phyloP scores from a whole-genome alignment of 2,888 invertebrate species.

The Papilio protenor region DNA sequence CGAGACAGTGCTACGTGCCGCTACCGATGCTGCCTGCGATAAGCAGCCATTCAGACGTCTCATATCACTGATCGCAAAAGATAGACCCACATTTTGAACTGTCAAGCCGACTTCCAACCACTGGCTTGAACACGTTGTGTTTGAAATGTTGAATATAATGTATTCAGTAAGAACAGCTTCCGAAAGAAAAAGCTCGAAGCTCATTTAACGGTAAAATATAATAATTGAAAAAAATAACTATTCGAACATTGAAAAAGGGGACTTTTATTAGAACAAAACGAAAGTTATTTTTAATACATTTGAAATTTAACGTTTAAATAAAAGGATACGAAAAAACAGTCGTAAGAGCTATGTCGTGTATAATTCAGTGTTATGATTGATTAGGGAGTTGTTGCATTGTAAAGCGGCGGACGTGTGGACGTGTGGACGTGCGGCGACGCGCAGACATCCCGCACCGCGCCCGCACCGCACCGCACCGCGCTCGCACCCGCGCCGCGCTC shows the following conservation, averaged over 20 bases:
- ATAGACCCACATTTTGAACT: constrained; percentile 8
- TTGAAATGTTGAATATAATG: background rate
- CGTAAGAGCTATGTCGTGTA: background rate
- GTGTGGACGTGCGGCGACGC: constrained; percentile 54
- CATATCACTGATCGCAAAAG: constrained; percentile 14
- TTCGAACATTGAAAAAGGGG: background rate
- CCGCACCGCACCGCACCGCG: constrained; percentile 45
- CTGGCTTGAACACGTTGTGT: background rate
- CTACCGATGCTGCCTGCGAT: constrained; percentile 22
- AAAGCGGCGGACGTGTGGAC: constrained; percentile 55
- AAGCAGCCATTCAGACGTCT: constrained; percentile 17
- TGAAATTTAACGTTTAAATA: constrained; percentile 17
- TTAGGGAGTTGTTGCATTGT: constrained; percentile 66
- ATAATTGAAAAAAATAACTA: background rate
- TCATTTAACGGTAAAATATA: background rate
- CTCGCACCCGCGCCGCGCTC: constrained; percentile 63
- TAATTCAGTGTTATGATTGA: constrained; percentile 54
- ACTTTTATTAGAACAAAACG: background rate
- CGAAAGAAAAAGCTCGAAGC: background rate
- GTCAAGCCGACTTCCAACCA: background rate
- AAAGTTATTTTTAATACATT: background rate
- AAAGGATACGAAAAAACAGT: background rate
- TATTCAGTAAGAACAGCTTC: background rate
- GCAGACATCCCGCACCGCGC: constrained; percentile 52
- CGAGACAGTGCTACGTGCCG: constrained; percentile 44